Conservation (phyloP, 2,797 vertebrate genomes). For the Halcyon leucocephala region DNA sequence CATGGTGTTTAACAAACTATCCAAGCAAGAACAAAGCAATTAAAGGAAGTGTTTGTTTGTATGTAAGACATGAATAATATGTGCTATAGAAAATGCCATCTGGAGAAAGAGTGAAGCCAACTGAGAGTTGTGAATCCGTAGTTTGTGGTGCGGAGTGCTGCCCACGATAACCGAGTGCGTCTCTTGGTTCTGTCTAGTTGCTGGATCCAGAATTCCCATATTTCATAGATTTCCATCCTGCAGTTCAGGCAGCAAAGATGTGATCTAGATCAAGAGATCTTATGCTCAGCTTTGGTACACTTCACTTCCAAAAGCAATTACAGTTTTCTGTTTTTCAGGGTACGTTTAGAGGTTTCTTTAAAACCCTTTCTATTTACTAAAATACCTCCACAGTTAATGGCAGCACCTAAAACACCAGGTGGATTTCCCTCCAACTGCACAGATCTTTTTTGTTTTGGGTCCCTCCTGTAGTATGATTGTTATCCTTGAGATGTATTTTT, state of each 20-base stretch:
- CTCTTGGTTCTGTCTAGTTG: not conserved
- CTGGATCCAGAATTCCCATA: not conserved
- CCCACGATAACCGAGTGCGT: fast-evolving
- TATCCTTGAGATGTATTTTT: not conserved
- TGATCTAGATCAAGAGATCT: not conserved
- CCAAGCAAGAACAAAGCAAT: not conserved
- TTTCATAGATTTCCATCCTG: not conserved
- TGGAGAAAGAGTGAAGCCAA: not conserved
- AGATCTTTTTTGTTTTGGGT: not conserved
- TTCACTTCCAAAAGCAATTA: not conserved
- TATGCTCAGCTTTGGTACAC: too few species aligned
- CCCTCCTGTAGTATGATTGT: not conserved
- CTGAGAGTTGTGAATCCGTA: not conserved
- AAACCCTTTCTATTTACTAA: not conserved
- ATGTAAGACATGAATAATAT: not conserved
- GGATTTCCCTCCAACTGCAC: not conserved
- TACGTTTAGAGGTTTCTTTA: not conserved
- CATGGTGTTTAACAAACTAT: not conserved
- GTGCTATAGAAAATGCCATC: not conserved
- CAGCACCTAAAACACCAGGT: not conserved
- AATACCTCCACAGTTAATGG: not conserved
- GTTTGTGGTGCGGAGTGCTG: not conserved
- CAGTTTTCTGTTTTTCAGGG: not conserved
- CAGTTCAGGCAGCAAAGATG: not conserved
- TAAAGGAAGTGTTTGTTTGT: not conserved